These are phyloP conservation scores for Tetragnatha montana DNA, from an alignment of 2,888 invertebrate species.

Conservation along the genomic window DNA sequence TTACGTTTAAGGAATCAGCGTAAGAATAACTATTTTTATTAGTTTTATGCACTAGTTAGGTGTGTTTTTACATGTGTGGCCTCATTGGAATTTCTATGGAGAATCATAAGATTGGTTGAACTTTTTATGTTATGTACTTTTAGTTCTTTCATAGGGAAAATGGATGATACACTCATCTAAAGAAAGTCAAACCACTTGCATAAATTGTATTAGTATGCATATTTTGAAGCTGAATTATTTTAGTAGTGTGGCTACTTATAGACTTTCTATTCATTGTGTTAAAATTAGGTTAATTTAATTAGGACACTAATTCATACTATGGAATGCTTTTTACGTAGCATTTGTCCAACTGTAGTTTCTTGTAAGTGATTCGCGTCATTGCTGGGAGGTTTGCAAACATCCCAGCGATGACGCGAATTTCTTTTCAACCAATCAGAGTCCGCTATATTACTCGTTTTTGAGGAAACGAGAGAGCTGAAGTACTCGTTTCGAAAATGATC, in stretches of 20 bases:
- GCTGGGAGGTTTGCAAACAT: no score
- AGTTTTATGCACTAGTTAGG: conserved; percentile 53
- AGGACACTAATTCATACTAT: no score
- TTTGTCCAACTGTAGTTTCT: no score
- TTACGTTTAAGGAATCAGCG: conserved; percentile 83
- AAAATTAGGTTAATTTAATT: no score
- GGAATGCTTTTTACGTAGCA: no score
- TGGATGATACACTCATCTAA: neutral
- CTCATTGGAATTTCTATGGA: neutral
- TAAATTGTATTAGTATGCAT: neutral
- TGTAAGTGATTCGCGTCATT: no score
- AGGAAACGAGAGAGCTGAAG: no score
- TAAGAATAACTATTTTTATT: conserved; percentile 4
- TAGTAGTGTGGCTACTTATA: neutral
- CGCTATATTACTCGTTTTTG: no score
- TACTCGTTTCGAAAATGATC: no score
- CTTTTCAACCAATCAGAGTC: no score
- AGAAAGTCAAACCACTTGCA: neutral
- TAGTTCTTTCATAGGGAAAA: neutral
- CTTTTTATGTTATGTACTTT: neutral
- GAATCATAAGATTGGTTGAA: neutral
- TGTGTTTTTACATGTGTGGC: conserved; percentile 8
- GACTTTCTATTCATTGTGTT: neutral
- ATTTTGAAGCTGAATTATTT: conserved; percentile 7
- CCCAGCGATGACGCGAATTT: no score